Evolutionary conservation across 2,797 vertebrate species (phyloP).

Genomic region (Eospalax fontanierii): DNA sequence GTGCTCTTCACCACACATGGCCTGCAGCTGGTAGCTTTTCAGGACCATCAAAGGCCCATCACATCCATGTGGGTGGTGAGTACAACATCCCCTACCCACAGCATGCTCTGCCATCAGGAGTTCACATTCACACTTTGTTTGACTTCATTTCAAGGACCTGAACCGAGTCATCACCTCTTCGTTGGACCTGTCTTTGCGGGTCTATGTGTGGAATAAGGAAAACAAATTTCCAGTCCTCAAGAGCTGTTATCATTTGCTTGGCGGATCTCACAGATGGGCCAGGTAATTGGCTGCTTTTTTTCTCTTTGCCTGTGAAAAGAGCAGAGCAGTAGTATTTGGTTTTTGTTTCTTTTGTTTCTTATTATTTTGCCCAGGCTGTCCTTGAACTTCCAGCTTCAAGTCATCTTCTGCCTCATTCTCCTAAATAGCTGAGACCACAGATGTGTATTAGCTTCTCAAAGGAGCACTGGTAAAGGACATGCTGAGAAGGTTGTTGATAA

Average conservation of each 20-base stretch:
- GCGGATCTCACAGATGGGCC: constrained; percentile 90
- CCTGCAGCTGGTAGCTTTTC: constrained; percentile 89
- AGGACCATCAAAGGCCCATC: constrained; percentile 91
- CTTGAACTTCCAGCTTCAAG: not conserved
- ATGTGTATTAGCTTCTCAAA: not conserved
- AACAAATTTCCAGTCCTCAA: constrained; percentile 86
- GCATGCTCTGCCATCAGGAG: not conserved
- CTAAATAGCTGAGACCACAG: not conserved
- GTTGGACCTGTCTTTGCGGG: constrained; percentile 90
- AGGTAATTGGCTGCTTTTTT: constrained; percentile 86
- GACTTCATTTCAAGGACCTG: constrained; percentile 83
- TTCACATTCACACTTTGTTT: not conserved
- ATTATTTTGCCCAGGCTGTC: not conserved
- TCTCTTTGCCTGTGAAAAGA: not conserved
- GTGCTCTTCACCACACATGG: constrained; percentile 91
- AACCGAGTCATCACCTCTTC: constrained; percentile 92
- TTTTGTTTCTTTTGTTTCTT: constrained; percentile 10
- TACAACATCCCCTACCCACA: constrained; percentile 5
- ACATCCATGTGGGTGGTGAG: constrained; percentile 93
- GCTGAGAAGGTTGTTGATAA: not conserved
- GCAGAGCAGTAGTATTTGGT: not conserved
- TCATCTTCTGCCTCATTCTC: not conserved
- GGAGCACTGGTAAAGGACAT: not conserved
- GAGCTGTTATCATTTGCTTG: constrained; percentile 90
- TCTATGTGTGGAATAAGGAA: constrained; percentile 89